Conservation (phyloP, 2,797 vertebrate species). For the Spinibarbus caldwelli region DNA sequence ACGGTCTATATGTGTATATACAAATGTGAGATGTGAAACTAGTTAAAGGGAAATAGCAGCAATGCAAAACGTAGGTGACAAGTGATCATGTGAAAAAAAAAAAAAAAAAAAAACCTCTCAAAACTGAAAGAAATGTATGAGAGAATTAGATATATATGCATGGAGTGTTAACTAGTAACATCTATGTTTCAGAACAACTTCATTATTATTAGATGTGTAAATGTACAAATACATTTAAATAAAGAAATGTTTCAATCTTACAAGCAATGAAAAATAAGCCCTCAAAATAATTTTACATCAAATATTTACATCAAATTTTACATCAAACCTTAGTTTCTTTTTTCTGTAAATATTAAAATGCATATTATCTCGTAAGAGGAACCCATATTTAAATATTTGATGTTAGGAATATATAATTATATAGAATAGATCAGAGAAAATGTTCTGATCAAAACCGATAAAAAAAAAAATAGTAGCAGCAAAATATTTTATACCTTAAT, state of each 20-base stretch:
- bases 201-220: neutral
- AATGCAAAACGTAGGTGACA: neutral
- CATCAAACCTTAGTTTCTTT: neutral
- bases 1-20: neutral
- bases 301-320: too few relatives aligned
- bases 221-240: neutral
- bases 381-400: neutral
- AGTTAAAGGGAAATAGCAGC: neutral
- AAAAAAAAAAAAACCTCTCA: neutral
- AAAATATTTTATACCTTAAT: constrained; percentile 5
- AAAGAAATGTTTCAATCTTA: neutral
- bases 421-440: neutral
- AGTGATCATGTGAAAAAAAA: too few relatives aligned
- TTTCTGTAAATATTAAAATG: neutral
- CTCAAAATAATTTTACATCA: neutral
- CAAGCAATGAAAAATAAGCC: neutral
- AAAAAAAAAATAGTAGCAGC: neutral
- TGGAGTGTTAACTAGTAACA: neutral
- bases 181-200: neutral
- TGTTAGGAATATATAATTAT: neutral
- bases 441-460: neutral
- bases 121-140: neutral
- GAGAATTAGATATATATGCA: neutral
- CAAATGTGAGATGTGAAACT: neutral
- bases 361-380: neutral